Conservation (phyloP, 37 sponge, comb jelly and placozoan genomes). For the Spongilla lacustris region DNA sequence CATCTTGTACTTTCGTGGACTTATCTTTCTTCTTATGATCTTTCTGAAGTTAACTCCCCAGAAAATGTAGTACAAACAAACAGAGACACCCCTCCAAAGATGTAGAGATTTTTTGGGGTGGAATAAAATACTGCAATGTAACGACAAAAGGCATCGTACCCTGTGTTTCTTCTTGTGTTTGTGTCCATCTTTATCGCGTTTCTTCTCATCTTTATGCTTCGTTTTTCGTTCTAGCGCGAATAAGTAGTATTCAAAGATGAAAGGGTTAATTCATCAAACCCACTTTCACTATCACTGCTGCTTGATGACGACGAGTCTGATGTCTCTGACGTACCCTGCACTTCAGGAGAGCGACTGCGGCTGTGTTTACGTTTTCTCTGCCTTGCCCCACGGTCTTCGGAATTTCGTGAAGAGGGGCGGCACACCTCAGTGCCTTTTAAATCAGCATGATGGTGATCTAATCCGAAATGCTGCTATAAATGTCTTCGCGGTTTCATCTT, state of each 20-base stretch:
- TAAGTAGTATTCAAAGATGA: not conserved
- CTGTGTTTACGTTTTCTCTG: not conserved
- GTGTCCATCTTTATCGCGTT: not conserved
- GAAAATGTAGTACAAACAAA: not conserved
- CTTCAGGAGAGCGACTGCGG: not conserved
- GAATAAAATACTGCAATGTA: not conserved
- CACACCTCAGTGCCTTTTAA: not conserved
- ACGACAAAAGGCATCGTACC: not conserved
- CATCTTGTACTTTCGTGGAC: not conserved
- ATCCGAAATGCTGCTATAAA: not conserved
- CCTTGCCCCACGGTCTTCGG: not conserved
- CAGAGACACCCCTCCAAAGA: not conserved
- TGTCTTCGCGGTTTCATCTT: not conserved
- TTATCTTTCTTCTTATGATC: slow-evolving; percentile 13
- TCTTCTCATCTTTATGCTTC: not conserved
- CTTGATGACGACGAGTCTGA: not conserved
- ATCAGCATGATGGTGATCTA: not conserved
- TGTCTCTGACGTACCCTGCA: not conserved
- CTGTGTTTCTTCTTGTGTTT: slow-evolving; percentile 19
- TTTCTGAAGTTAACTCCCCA: slow-evolving; percentile 33
- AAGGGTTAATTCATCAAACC: not conserved
- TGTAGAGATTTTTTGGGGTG: not conserved
- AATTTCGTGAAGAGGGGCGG: not conserved
- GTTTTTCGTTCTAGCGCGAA: not conserved
- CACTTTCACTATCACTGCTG: not conserved